A percentile compares a stretch with the other conserved stretches of the same genome.
Conservation (phyloP, 2,797 vertebrate genomes). For the Meda fulgida region DNA sequence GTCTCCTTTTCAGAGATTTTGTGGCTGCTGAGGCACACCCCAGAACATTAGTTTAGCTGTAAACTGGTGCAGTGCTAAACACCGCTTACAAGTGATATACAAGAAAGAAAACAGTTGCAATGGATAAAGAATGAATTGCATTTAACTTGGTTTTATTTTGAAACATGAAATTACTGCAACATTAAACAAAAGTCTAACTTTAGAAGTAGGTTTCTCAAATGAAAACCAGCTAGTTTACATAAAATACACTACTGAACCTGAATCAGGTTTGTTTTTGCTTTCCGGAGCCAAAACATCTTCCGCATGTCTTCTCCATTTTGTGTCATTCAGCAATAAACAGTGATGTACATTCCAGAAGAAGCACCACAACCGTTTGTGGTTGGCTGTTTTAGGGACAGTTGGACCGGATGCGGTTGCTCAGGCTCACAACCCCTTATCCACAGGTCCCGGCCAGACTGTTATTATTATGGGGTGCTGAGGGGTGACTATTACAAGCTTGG, state of each 20-base stretch:
- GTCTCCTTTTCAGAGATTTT: neutral
- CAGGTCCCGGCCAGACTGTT: constrained; percentile 70
- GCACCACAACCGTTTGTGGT: constrained; percentile 63
- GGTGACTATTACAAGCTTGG: constrained; percentile 71
- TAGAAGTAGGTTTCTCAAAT: neutral
- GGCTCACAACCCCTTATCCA: constrained; percentile 69
- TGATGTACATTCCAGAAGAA: constrained; percentile 51
- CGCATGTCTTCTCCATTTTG: constrained; percentile 44
- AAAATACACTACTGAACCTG: neutral
- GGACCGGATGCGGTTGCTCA: constrained; percentile 69
- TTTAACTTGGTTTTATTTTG: neutral
- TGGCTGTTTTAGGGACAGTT: constrained; percentile 63
- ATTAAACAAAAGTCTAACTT: neutral
- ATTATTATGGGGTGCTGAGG: constrained; percentile 73
- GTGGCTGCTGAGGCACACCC: neutral
- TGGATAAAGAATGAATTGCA: neutral
- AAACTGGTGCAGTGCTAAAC: neutral
- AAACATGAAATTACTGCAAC: constrained; percentile 1
- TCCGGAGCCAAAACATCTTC: constrained; percentile 9
- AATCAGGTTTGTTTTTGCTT: neutral
- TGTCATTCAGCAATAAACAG: constrained; percentile 56
- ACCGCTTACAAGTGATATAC: neutral
- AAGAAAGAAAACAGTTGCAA: neutral
- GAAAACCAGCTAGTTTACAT: neutral
- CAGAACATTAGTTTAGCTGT: neutral